Base-by-base conservation (phyloP, 2,888 invertebrate genomes). In the Macaria notata region DNA sequence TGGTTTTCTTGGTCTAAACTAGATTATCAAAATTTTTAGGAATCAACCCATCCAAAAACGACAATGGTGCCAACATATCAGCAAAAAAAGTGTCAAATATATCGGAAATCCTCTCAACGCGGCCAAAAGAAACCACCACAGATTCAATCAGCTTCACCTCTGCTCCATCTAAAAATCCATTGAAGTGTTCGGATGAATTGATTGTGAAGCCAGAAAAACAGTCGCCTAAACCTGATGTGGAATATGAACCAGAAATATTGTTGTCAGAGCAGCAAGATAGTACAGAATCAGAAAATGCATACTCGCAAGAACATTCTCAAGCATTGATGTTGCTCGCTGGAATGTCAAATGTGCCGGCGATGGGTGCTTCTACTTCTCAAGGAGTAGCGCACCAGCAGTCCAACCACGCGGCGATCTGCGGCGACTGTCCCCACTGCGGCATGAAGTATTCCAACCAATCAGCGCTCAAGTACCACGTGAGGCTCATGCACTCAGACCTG, bases 381-480 rank as follows among this genome's bases (percentile, higher is more conserved):
- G 80, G 79, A 9, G 66, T 83, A 2, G 72, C 85, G 0, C 88
- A 88, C 52, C 86, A 84, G 61, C 87, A 88, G 63, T 88, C 89
- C 4, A 92, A 92, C 62, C 92, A 92, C 63, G 90, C 92, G 9
- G 91, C 92, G 3, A 92, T 92, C 31, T 93, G 94, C 68, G 94
- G 94, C 0, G 93, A 93, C 65, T 94, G 94, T 72, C 94, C 94
- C 0, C 94, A 94, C 73, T 94, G 94, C 66, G 94, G 94, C 9
- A 93, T 94, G 89, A 92, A 93, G 62, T 94, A 94, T 81, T 94
- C 94, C 50, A 94, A 94, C 79, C 94, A 94, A 78, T 94, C 94
- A 1, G 94, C 94, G 43, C 87, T 94, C 65, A 94, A 94, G 78
- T 94, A 94, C 76, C 94, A 94, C 70, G 94, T 94, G 46, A 89